Evolutionary conservation across 2,797 vertebrate genomes (phyloP), one percentile per base, ranked within the genome.

Genomic region (Tauraco hartlaubi): DNA sequence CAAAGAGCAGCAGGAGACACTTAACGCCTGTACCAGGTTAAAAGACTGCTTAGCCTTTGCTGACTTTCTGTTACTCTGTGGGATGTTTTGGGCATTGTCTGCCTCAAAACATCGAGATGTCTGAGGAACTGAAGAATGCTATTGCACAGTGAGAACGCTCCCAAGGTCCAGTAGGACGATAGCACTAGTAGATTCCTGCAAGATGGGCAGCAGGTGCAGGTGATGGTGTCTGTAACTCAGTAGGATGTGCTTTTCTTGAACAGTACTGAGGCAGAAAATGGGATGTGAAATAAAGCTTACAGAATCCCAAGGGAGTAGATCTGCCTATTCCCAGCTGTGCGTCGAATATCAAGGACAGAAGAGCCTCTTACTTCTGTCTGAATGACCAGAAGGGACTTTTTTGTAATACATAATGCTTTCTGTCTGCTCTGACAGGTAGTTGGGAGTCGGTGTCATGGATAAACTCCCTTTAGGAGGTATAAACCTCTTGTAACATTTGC

Each of bases 1-100:
- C 74, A 81, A 54, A 85, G 59, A 91, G 31, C 88, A 90, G 85
- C 83, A 79, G 96, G 83, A 93, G 77, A 67, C 54, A 26, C n/a
- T 84, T 94, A 46, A 3, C 80, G 49, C 85, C 56, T 9, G 12
- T 46, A 21, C 18, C 58, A 55, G 72, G 58, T 56, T 88, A 58
- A 90, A 85, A 82, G 64, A 35, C 85, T 74, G 43, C 80, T 68
- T 48, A 78, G 73, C 63, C 76, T 85, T 82, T 92, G 75, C 55
- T 49, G 79, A 43, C 23, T 72, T 76, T 78, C n/a, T 90, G 44
- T 80, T 88, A 26, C 44, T 75, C n/a, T 39, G 5, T 52, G 66
- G 23, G 83, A 33, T 83, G n/a, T 92, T 94, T 90, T 72, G 92
- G 85, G 63, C 51, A 17, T 59, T 28, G 28, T 64, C 23, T 81